phyloP scores from a whole-genome alignment of 1,140 invertebrate genomes.

The Dinothrombium tinctorium region DNA sequence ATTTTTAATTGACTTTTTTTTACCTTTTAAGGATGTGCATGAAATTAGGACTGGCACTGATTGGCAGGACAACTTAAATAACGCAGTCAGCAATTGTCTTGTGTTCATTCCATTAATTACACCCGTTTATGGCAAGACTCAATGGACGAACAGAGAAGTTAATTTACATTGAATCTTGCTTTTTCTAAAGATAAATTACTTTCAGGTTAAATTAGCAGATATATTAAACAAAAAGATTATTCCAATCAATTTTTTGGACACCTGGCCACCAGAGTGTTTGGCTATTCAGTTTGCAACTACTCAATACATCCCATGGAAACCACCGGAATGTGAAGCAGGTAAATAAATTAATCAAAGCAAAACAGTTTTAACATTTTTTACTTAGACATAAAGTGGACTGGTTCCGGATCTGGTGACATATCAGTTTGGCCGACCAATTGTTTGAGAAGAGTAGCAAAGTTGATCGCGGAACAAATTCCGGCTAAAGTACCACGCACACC shows the following conservation, averaged over 20 bases:
- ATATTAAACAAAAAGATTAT: slow-evolving; percentile 24
- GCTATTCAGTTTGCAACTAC: slow-evolving; percentile 28
- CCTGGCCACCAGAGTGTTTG: slow-evolving; percentile 25
- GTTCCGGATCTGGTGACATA: neutral
- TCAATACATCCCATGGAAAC: slow-evolving; percentile 17
- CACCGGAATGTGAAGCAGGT: slow-evolving; percentile 6
- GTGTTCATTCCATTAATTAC: slow-evolving; percentile 26
- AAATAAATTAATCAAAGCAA: neutral
- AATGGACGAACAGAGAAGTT: slow-evolving; percentile 28
- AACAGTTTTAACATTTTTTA: neutral
- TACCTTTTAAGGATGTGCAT: slow-evolving; percentile 22
- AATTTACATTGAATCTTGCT: neutral
- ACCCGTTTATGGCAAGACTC: slow-evolving; percentile 24
- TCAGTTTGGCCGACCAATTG: neutral
- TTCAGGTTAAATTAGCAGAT: slow-evolving; percentile 26
- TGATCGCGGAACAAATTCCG: neutral
- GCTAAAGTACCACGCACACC: neutral
- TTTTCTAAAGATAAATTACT: slow-evolving; percentile 1
- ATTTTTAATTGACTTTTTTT: too few species aligned
- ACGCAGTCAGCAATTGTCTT: slow-evolving; percentile 24
- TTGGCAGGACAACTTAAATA: slow-evolving; percentile 26
- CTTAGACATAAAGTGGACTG: neutral
- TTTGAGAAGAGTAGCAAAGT: neutral
- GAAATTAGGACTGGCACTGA: slow-evolving; percentile 25
- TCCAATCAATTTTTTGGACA: slow-evolving; percentile 23